Evolutionary conservation across 1,140 invertebrate species (phyloP).

Genomic region (Paraescarpia echinospica): DNA sequence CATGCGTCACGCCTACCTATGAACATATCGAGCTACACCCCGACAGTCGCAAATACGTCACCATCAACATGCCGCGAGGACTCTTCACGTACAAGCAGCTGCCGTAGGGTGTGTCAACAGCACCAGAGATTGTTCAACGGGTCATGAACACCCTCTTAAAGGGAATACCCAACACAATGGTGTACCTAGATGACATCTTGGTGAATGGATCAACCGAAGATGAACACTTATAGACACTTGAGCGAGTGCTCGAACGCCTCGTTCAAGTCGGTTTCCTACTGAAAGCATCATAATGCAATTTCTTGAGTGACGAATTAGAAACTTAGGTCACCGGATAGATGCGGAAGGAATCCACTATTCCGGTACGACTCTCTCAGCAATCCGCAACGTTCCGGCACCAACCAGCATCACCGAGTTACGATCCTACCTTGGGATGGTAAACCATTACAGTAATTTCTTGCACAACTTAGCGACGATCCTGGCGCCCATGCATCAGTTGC

Average conservation of each 20-base stretch:
- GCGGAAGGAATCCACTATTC: slow-evolving; percentile 30
- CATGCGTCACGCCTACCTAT: neutral
- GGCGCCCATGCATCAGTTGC: too few relatives aligned
- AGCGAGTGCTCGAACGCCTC: slow-evolving; percentile 34
- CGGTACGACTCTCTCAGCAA: slow-evolving; percentile 14
- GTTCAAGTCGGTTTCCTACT: slow-evolving; percentile 32
- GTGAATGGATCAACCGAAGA: slow-evolving; percentile 29
- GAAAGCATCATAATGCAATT: slow-evolving; percentile 34
- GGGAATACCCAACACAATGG: slow-evolving; percentile 23
- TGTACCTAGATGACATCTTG: slow-evolving; percentile 42
- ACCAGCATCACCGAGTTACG: slow-evolving; percentile 15
- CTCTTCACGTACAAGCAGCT: too few relatives aligned
- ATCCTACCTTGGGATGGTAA: slow-evolving; percentile 14
- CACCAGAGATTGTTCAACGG: slow-evolving; percentile 39
- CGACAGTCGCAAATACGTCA: neutral
- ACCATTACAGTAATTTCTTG: slow-evolving; percentile 11
- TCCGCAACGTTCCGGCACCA: neutral
- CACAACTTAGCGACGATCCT: neutral
- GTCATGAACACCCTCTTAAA: slow-evolving; percentile 39
- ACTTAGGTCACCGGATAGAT: slow-evolving; percentile 35
- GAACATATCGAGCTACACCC: neutral
- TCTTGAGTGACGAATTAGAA: slow-evolving; percentile 33
- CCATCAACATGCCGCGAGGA: slow-evolving; percentile 3
- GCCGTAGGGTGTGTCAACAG: slow-evolving; percentile 42
- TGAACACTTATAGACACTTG: slow-evolving; percentile 26